These are phyloP conservation scores for Agriopis marginaria DNA, from an alignment of 2,888 invertebrate genomes.

Conservation along the genomic window DNA sequence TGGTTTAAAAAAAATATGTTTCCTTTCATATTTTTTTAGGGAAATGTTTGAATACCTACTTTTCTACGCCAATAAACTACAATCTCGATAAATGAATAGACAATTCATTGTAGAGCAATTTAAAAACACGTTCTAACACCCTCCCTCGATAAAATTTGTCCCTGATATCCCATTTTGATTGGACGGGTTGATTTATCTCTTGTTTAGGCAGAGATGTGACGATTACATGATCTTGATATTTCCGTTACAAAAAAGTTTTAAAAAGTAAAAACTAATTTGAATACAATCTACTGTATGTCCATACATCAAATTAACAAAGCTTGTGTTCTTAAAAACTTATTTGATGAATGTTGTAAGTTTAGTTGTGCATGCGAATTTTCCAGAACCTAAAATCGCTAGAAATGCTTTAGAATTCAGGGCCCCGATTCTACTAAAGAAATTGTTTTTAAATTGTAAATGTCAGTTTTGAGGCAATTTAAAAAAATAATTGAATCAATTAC, in stretches of 20 bases:
- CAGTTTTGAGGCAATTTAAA: too few relatives aligned
- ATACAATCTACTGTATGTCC: slow-evolving; percentile 1
- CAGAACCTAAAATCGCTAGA: background rate
- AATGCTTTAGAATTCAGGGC: background rate
- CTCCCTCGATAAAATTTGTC: slow-evolving; percentile 81
- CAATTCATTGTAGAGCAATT: slow-evolving; percentile 80
- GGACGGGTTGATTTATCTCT: slow-evolving; percentile 83
- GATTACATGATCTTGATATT: slow-evolving; percentile 70
- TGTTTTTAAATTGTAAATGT: too few relatives aligned
- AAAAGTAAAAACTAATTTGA: slow-evolving; percentile 4
- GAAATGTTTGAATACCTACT: background rate
- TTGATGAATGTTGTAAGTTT: slow-evolving; percentile 1
- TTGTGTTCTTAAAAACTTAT: slow-evolving; percentile 1
- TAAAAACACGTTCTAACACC: slow-evolving; percentile 78
- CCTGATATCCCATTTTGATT: slow-evolving; percentile 84
- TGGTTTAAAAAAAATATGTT: too few relatives aligned
- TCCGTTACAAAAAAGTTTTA: slow-evolving; percentile 28
- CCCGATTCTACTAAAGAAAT: too few relatives aligned
- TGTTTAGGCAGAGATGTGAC: slow-evolving; percentile 67
- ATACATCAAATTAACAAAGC: slow-evolving; percentile 3
- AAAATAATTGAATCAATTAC: too few relatives aligned
- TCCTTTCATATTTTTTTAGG: background rate
- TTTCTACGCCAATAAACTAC: slow-evolving; percentile 15
- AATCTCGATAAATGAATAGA: slow-evolving; percentile 72
- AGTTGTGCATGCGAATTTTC: slow-evolving; percentile 1